Evolutionary conservation across 2,888 invertebrate genomes (phyloP), one percentile per base, ranked within the genome.

Genomic region (Prostheceraeus crozeri): DNA sequence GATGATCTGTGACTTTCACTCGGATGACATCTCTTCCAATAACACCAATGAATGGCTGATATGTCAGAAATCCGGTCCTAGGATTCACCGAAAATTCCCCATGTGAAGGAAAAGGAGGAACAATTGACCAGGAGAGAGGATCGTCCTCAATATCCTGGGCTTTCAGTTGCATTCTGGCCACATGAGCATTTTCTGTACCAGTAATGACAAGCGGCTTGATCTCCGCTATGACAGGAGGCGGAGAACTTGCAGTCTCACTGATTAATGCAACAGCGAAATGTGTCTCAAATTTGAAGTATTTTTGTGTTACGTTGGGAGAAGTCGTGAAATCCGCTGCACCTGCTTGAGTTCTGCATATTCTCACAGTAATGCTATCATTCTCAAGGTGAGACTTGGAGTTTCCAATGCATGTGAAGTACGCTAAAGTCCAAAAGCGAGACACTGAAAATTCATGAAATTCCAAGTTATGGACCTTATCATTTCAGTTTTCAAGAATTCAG

Each of bases 381-480:
- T n/a, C n/a, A n/a, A n/a, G n/a, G n/a, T n/a, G n/a, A n/a, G n/a
- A n/a, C n/a, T n/a, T n/a, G n/a, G n/a, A n/a, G 23, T 10, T 14
- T 19, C 8, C 48, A 21, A 25, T 48, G 19, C 48, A 48, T 6
- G 48, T 48, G n/a, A 25, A 23, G 27, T 48, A 48, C 3, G 48
- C 48, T 4, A 28, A 19, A 21, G 23, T 10, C 48, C 48, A 48
- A 6, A 4, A 25, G 10, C 14, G 23, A 11, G 48, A 6, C 27
- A 25, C 48, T 48, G 23, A 8, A 48, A 19, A 8, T n/a, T n/a
- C n/a, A n/a, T n/a, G n/a, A n/a, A 25, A n/a, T n/a, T n/a, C n/a
- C n/a, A n/a, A n/a, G n/a, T n/a, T n/a, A n/a, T n/a, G n/a, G n/a
- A n/a, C n/a, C n/a, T n/a, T n/a, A n/a, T n/a, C n/a, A n/a, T n/a